Base-by-base conservation (phyloP, 2,797 vertebrate species). In the Parauchenoglanis ngamensis region DNA sequence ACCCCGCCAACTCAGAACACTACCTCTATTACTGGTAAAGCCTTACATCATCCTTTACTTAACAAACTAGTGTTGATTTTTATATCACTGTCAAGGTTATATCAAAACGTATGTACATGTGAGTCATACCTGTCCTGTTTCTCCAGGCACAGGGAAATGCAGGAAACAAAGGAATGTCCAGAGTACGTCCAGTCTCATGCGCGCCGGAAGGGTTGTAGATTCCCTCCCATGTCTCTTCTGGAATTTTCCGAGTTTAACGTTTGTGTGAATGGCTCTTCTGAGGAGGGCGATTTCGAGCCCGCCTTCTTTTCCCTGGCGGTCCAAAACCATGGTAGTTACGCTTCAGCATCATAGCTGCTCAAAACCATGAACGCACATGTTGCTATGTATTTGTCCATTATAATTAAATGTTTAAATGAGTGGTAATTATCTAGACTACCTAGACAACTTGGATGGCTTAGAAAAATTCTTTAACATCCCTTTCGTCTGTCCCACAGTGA, bases 21-120 rank as follows among this genome's bases (percentile, higher is more conserved):
- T 84, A 63, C 79, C 92, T 96, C 0, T 95, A 93, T 90, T 96
- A 93, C 91, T 96, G 96, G 96, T 96, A 84, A 83, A 89, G 8
- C 25, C 4, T 12, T 70, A 75, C 23, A 57, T 63, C 52, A 72
- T 70, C 19, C 1, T 85, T 76, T 15, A 44, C 3, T 80, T 79
- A 17, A 80, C 5, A 40, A 40, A 40, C 40, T 40, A 40, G n/a
- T 15, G 67, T 12, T 73, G 21, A 11, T 46, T 23, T 73, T 23
- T 23, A 72, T 70, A 40, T 28, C 31, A 35, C 67, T 35, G 31
- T 70, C 31, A 70, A 1, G 12, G 23, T 52, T 59, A 21, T 28
- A 72, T 59, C 4, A 7, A 28, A 49, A 21, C 10, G 49, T 49
- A 10, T 49, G 49, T 49, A 56, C 11, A n/a, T 35, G 44, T 63